Base-by-base conservation (phyloP, 2,797 vertebrate species). In the Spheniscus humboldti region DNA sequence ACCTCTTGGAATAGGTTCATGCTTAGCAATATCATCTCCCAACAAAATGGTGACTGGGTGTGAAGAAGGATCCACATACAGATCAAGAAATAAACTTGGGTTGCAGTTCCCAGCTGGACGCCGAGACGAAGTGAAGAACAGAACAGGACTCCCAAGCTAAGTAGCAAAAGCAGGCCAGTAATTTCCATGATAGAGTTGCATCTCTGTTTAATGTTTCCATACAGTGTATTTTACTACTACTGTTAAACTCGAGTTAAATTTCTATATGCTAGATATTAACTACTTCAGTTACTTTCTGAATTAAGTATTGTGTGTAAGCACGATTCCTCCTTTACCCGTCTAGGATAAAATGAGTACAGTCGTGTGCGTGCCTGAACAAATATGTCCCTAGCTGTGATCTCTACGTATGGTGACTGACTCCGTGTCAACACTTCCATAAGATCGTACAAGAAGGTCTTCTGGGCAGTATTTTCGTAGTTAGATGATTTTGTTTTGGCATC, bases 361-460 rank as follows among this genome's bases (percentile, higher is more conserved):
- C 0, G 1, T 6, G 14, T 17, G 12, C 0, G 1, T 25, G 20
- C 18, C 35, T 72, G 16, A 23, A 20, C 6, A 24, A 27, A 12
- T 3, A 3, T 1, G 7, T 18, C 37, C 6, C 2, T 69, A 4
- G 28, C 18, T 28, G 7, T 63, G 50, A 20, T 6, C 27, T 59
- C 10, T 7, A 2, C 1, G 1, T 30, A 4, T 19, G 28, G 16
- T 33, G 33, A 30, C 20, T 33, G 30, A 39, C 22, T 53, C 14
- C 0, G 2, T 20, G 23, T 41, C 66, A 33, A 0, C 11, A 3
- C 4, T 69, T 18, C 24, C 2, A 0, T 37, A 15, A 18, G 41
- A 9, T 30, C 18, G 39, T 41, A 9, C 14, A 11, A 18, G 25
- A 30, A 39, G 9, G 17, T 47, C 7, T 9, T 59, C 16, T n/a